Percentiles rank a stretch among this genome's conserved stretches.
Evolutionary conservation across 2,113 vertebrate species (phyloP).

Genomic region (Hippocampus barbouri): DNA sequence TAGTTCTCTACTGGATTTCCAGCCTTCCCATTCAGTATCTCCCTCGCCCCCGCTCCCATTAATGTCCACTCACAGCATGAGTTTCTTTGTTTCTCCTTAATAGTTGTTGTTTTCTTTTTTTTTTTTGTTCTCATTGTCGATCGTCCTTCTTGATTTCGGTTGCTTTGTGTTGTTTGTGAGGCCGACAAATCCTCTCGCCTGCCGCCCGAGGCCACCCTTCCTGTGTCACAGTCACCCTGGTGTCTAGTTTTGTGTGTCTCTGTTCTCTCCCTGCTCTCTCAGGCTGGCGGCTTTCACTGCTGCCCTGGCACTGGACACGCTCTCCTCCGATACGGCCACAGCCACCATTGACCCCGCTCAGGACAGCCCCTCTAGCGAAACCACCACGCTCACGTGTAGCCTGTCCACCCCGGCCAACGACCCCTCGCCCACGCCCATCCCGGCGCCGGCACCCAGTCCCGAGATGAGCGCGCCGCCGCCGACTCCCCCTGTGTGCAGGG

Average conservation of each 20-base stretch:
- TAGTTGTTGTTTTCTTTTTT: constrained; percentile 43
- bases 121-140: not conserved
- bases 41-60: constrained; percentile 33
- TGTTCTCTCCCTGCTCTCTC: constrained; percentile 83
- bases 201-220: constrained; percentile 56
- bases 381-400: constrained; percentile 92
- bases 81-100: constrained; percentile 44
- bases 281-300: constrained; percentile 87
- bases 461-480: constrained; percentile 59
- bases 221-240: constrained; percentile 67
- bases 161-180: constrained; percentile 60
- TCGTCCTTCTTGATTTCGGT: constrained; percentile 20
- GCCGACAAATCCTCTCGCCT: constrained; percentile 57
- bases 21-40: constrained; percentile 39
- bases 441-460: constrained; percentile 68
- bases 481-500: constrained; percentile 37
- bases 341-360: constrained; percentile 92
- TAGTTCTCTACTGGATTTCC: constrained; percentile 38
- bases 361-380: constrained; percentile 96
- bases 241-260: constrained; percentile 78
- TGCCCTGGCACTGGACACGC: constrained; percentile 90
- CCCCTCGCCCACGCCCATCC: constrained; percentile 59
- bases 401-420: constrained; percentile 82
- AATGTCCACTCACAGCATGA: constrained; percentile 68
- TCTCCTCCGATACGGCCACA: constrained; percentile 94